phyloP scores from a whole-genome alignment of 2,888 invertebrate genomes.

The Drosophila quasianomalipes region DNA sequence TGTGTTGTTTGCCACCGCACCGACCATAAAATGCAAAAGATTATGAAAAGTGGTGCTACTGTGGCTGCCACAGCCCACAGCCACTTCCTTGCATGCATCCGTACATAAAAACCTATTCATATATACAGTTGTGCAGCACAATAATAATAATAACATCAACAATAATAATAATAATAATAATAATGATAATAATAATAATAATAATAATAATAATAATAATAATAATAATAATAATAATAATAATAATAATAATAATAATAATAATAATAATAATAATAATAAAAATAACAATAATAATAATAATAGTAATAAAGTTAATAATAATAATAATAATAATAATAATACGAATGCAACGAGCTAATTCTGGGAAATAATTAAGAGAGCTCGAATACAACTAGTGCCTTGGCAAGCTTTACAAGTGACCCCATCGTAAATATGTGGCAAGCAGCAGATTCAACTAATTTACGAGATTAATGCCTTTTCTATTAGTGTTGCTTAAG shows the following conservation, averaged over 20 bases:
- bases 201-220: constrained; percentile 47
- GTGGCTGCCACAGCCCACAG: constrained; percentile 36
- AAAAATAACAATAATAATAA: constrained; percentile 47
- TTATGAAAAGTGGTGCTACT: constrained; percentile 70
- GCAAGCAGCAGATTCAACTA: background rate
- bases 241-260: constrained; percentile 44
- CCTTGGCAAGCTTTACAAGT: background rate
- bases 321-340: constrained; percentile 48
- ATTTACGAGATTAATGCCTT: background rate
- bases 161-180: constrained; percentile 47
- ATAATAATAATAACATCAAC: constrained; percentile 43
- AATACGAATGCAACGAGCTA: constrained; percentile 39
- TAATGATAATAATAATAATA: constrained; percentile 49
- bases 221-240: constrained; percentile 48
- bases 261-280: constrained; percentile 50
- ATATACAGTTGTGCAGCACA: constrained; percentile 39
- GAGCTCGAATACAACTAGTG: constrained; percentile 1
- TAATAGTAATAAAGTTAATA: constrained; percentile 44
- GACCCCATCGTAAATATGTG: background rate
- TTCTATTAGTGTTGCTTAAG: background rate
- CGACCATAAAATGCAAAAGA: constrained; percentile 78
- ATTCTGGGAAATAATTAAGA: constrained; percentile 13
- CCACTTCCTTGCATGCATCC: constrained; percentile 56
- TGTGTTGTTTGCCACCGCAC: constrained; percentile 56
- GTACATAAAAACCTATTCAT: constrained; percentile 15